A percentile compares a stretch with the other conserved stretches of the same genome.
These are phyloP conservation scores for Yasuhikotakia modesta DNA, from an alignment of 2,797 vertebrate species.

Conservation along the genomic window DNA sequence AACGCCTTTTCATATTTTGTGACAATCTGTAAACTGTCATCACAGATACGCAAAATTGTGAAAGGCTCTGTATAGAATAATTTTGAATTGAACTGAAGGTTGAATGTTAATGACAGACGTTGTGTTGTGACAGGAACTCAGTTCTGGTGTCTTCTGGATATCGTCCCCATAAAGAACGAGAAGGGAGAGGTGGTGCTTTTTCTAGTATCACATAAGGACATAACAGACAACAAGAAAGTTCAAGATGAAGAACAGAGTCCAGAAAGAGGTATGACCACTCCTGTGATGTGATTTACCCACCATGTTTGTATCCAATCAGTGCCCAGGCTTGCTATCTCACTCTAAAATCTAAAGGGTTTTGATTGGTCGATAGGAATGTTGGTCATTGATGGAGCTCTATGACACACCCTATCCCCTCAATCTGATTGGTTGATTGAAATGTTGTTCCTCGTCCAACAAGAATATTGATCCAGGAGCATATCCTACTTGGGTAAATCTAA, in stretches of 20 bases:
- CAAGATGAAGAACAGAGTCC: slow-evolving; percentile 74
- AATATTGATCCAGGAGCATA: not conserved
- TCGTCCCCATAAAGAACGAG: slow-evolving; percentile 84
- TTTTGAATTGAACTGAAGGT: not conserved
- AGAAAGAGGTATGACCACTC: slow-evolving; percentile 63
- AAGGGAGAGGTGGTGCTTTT: slow-evolving; percentile 84
- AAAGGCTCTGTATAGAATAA: no score
- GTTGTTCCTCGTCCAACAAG: not conserved
- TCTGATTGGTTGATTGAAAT: not conserved
- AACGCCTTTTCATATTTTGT: not conserved
- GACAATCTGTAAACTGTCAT: not conserved
- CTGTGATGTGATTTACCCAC: not conserved
- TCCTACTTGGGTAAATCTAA: not conserved
- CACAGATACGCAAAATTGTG: no score
- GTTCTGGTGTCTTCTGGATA: slow-evolving; percentile 86
- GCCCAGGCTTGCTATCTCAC: not conserved
- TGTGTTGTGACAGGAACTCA: slow-evolving; percentile 72
- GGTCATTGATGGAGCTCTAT: not conserved
- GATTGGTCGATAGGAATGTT: not conserved
- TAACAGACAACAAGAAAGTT: slow-evolving; percentile 80
- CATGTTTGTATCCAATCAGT: not conserved
- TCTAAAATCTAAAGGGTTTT: not conserved
- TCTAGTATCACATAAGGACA: slow-evolving; percentile 85
- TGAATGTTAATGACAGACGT: not conserved
- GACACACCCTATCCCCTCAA: not conserved